phyloP scores from a whole-genome alignment of 2,113 vertebrate genomes.

The Dipodomys ordii region DNA sequence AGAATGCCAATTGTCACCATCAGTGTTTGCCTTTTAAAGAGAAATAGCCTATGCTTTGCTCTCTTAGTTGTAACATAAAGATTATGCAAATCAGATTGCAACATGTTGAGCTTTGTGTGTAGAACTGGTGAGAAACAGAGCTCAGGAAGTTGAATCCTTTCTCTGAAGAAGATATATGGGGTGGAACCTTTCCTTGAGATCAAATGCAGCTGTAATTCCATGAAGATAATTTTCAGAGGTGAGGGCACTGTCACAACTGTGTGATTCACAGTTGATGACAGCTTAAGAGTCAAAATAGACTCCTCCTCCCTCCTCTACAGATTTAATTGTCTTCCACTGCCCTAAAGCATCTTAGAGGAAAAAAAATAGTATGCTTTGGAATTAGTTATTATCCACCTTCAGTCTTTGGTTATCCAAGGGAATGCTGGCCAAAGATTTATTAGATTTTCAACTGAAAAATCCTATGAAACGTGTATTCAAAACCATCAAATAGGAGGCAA shows the following conservation, averaged over 20 bases:
- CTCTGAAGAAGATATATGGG: background rate
- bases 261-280: conserved; percentile 63
- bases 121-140: background rate
- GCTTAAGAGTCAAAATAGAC: conserved; percentile 57
- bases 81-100: background rate
- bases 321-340: conserved; percentile 25
- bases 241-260: conserved; percentile 38
- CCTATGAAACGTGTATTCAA: background rate
- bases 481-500: background rate
- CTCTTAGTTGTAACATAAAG: conserved; percentile 25
- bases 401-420: background rate
- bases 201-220: conserved; percentile 44
- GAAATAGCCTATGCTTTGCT: background rate
- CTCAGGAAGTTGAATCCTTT: background rate
- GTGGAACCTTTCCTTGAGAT: background rate
- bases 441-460: background rate
- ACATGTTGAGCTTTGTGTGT: background rate
- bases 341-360: background rate
- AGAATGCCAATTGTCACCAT: conserved; percentile 61
- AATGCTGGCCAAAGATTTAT: background rate
- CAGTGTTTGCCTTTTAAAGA: conserved; percentile 30
- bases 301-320: conserved; percentile 34
- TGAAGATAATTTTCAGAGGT: conserved; percentile 55
- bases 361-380: conserved; percentile 24
- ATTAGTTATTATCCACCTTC: conserved; percentile 27